These are phyloP conservation scores for Toxostoma redivivum DNA, from an alignment of 2,113 vertebrate species.

Conservation along the genomic window DNA sequence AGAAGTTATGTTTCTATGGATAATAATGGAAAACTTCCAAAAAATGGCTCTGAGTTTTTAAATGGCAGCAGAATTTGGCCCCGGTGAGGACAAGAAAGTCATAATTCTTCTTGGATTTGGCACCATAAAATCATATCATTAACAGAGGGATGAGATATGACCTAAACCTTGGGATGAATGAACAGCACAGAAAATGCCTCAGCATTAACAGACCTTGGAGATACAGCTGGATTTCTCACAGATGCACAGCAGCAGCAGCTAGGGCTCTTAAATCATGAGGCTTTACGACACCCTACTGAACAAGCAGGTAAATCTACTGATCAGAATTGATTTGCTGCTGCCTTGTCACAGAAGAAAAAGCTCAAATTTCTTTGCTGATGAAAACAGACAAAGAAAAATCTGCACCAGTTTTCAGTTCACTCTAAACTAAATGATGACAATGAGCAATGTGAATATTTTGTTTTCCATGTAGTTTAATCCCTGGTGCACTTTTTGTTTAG, in stretches of 20 bases:
- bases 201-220: neutral
- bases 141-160: neutral
- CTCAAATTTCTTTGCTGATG: neutral
- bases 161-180: neutral
- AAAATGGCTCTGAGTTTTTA: neutral
- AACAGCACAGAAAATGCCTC: neutral
- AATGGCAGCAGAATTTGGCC: neutral
- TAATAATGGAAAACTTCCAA: neutral
- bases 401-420: neutral
- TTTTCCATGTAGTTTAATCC: neutral
- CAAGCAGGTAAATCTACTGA: slow-evolving; percentile 28
- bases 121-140: neutral
- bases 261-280: slow-evolving; percentile 11
- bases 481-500: neutral
- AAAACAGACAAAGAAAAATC: neutral
- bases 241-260: neutral
- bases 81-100: neutral
- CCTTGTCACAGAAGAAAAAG: neutral
- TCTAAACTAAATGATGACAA: neutral
- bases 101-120: neutral
- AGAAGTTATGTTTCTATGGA: neutral
- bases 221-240: neutral
- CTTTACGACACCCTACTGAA: neutral
- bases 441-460: neutral
- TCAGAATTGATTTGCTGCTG: slow-evolving; percentile 16